Evolutionary conservation across 2,113 vertebrate species (phyloP).

Genomic region (Protomyctophum bolini): DNA sequence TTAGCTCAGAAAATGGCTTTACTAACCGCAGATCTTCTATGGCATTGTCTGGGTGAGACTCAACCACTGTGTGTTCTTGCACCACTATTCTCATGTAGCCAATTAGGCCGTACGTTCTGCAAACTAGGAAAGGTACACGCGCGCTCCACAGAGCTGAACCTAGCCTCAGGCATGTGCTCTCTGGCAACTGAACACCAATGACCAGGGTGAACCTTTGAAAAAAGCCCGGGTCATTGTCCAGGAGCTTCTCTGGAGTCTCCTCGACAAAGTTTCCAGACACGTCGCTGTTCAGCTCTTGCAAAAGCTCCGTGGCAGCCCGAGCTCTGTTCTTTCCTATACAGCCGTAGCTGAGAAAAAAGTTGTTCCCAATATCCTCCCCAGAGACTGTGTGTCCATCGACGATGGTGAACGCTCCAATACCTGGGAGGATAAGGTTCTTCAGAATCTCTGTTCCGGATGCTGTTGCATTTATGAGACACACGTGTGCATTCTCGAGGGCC

Average conservation of each 20-base stretch:
- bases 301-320: slow-evolving; percentile 90
- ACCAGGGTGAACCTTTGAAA: slow-evolving; percentile 93
- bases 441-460: slow-evolving; percentile 95
- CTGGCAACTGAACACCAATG: slow-evolving; percentile 89
- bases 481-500: slow-evolving; percentile 90
- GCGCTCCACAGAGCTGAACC: slow-evolving; percentile 88
- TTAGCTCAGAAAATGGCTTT: slow-evolving; percentile 89
- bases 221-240: slow-evolving; percentile 94
- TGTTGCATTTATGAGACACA: slow-evolving; percentile 94
- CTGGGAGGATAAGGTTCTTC: slow-evolving; percentile 95
- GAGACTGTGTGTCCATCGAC: slow-evolving; percentile 90
- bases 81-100: slow-evolving; percentile 94
- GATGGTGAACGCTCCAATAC: slow-evolving; percentile 95
- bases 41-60: slow-evolving; percentile 95
- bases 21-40: slow-evolving; percentile 94
- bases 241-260: slow-evolving; percentile 92
- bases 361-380: slow-evolving; percentile 96
- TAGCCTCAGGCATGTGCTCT: slow-evolving; percentile 89
- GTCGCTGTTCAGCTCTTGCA: slow-evolving; percentile 94
- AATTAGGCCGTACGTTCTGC: slow-evolving; percentile 91
- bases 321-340: slow-evolving; percentile 95
- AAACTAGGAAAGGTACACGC: slow-evolving; percentile 88
- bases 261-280: slow-evolving; percentile 95
- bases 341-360: slow-evolving; percentile 91
- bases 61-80: slow-evolving; percentile 96